A percentile compares a stretch with the other conserved stretches of the same genome.
Evolutionary conservation across 2,888 invertebrate species (phyloP).

Genomic region (Scelioninae gen. 2): DNA sequence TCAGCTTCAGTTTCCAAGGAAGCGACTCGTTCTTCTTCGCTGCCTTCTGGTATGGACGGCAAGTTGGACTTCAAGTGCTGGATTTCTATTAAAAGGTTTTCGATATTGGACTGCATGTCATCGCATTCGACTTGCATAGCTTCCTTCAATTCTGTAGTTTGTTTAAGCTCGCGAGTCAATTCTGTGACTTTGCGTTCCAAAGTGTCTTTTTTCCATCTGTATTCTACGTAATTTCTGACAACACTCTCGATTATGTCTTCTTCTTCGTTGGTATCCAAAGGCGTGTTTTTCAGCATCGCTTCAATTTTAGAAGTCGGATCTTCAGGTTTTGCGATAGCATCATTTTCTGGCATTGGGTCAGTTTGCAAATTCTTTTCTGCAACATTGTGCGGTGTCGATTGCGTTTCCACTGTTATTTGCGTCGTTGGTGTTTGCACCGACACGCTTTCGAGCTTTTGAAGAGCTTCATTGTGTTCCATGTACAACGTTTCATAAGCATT

Average conservation of each 20-base stretch:
- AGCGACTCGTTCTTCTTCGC: constrained; percentile 72
- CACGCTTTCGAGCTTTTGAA: constrained; percentile 65
- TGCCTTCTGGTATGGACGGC: constrained; percentile 73
- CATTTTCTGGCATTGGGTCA: constrained; percentile 7
- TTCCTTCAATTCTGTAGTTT: constrained; percentile 68
- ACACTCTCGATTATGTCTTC: constrained; percentile 67
- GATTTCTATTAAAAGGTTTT: constrained; percentile 68
- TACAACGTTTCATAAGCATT: constrained; percentile 76
- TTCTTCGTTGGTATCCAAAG: constrained; percentile 71
- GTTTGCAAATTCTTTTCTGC: constrained; percentile 48
- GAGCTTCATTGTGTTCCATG: constrained; percentile 71
- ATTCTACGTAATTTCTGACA: constrained; percentile 67
- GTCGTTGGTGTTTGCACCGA: constrained; percentile 38
- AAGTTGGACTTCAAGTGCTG: constrained; percentile 69
- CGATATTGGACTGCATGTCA: constrained; percentile 73
- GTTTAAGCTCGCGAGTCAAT: constrained; percentile 68
- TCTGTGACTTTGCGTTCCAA: constrained; percentile 73
- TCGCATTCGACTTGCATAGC: constrained; percentile 70
- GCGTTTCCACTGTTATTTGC: constrained; percentile 37
- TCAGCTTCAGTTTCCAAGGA: constrained; percentile 72
- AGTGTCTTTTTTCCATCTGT: constrained; percentile 72
- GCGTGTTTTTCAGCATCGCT: constrained; percentile 72
- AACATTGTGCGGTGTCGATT: constrained; percentile 15
- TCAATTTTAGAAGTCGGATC: constrained; percentile 69
- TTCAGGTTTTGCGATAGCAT: background rate